A percentile compares a stretch with the other conserved stretches of the same genome.
phyloP scores from a whole-genome alignment of 2,888 invertebrate species.

The Pseudoips prasinana region DNA sequence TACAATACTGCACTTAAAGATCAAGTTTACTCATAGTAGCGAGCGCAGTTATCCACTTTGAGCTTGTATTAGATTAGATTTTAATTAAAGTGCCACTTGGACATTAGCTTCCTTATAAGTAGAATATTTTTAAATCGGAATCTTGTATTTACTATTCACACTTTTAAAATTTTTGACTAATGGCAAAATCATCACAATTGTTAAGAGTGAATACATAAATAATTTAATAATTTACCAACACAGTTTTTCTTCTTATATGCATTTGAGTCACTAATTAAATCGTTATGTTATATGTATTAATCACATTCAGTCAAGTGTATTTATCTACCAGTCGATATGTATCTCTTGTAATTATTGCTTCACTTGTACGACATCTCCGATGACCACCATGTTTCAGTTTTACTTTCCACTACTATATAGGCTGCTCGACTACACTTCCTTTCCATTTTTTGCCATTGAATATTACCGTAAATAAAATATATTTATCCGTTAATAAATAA shows the following conservation, averaged over 20 bases:
- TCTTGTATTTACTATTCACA: slow-evolving; percentile 35
- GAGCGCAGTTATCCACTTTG: slow-evolving; percentile 44
- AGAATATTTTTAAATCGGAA: slow-evolving; percentile 41
- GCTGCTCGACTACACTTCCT: slow-evolving; percentile 46
- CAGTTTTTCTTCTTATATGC: slow-evolving; percentile 42
- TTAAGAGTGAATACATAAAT: slow-evolving; percentile 59
- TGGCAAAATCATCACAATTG: slow-evolving; percentile 80
- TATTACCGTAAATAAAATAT: slow-evolving; percentile 2
- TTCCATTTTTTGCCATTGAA: slow-evolving; percentile 50
- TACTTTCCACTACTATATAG: slow-evolving; percentile 42
- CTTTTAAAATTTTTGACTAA: slow-evolving; percentile 68
- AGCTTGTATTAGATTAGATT: slow-evolving; percentile 55
- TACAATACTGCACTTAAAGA: slow-evolving; percentile 37
- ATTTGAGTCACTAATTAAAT: slow-evolving; percentile 45
- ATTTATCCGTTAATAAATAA: too few relatives aligned
- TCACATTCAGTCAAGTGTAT: slow-evolving; percentile 31
- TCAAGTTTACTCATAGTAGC: slow-evolving; percentile 34
- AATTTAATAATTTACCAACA: slow-evolving; percentile 30
- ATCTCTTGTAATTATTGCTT: slow-evolving; percentile 45
- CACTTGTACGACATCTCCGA: slow-evolving; percentile 48
- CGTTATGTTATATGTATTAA: slow-evolving; percentile 37
- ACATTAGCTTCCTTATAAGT: slow-evolving; percentile 51
- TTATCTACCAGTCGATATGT: slow-evolving; percentile 32
- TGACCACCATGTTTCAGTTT: slow-evolving; percentile 47
- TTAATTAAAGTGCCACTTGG: slow-evolving; percentile 39